Evolutionary conservation across 2,888 invertebrate genomes (phyloP), one percentile per base, ranked within the genome.

Genomic region (Morpho deidamia): DNA sequence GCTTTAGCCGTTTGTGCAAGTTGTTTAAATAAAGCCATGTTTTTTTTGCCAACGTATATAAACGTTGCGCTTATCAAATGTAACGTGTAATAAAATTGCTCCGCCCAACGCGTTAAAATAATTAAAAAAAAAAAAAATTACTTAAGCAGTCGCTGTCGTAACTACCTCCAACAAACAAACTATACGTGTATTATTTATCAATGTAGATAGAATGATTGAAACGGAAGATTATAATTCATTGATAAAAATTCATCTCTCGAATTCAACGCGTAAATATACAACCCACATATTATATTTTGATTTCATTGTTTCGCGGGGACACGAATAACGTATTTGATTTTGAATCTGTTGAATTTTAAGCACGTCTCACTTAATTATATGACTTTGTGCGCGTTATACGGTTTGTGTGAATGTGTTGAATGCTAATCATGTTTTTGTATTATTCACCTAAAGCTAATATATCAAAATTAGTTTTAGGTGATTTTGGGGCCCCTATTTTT

Each of bases 341-440:
- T 32, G 33, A 9, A 8, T 50, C 11, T 43, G 14, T 49, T 50
- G 53, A 55, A 62, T 61, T 57, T 60, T 14, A 58, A 55, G 53
- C 59, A 58, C 60, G 61, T 61, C 48, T 51, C 49, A 45, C 51
- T 50, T 59, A 62, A 61, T 62, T 59, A 60, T 59, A 53, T 53
- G 45, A 50, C 41, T 51, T 50, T 55, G 49, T 42, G 53, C 10
- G 35, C 55, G n/a, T 41, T 32, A 39, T 32, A 34, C 40, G 35
- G 35, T 42, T 9, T n/a, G 23, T 34, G 37, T 43, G 1, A 40
- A 14, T 42, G 45, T 49, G 32, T 46, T 39, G 58, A 58, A 55
- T 58, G 8, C 33, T 33, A 46, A 49, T 5, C 8, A 11, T 12
- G 10, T 32, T 43, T 43, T 14, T 7, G 10, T 9, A 42, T 39